Conservation (phyloP, 2,888 invertebrate species). For the Heteromyza rotundicornis region DNA sequence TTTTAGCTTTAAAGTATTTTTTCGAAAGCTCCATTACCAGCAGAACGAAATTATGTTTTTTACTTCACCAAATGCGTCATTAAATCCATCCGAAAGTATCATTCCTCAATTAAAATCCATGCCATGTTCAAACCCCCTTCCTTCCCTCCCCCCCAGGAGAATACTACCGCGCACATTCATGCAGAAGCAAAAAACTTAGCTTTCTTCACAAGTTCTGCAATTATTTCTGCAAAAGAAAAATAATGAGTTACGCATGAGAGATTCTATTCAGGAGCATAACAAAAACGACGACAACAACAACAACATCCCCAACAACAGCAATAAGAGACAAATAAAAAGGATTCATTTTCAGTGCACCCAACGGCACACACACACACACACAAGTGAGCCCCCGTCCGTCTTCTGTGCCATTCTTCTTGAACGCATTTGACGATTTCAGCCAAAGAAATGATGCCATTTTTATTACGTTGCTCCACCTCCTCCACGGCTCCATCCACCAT, state of each 20-base stretch:
- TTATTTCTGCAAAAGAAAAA: conserved; percentile 42
- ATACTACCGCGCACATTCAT: too few relatives aligned
- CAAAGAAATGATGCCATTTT: conserved; percentile 35
- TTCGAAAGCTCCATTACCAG: too few relatives aligned
- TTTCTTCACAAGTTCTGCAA: conserved; percentile 22
- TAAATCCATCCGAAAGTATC: too few relatives aligned
- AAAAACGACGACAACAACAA: conserved; percentile 29
- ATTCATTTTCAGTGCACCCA: too few relatives aligned
- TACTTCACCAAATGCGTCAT: too few relatives aligned
- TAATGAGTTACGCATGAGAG: conserved; percentile 62
- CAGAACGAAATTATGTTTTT: too few relatives aligned
- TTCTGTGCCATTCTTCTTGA: conserved; percentile 19
- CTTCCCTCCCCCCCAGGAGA: background rate
- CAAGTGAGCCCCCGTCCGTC: conserved; percentile 9
- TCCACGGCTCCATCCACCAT: conserved; percentile 4
- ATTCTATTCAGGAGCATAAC: conserved; percentile 50
- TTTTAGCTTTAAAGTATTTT: too few relatives aligned
- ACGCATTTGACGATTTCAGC: background rate
- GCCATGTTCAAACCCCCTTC: too few relatives aligned
- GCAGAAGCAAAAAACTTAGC: background rate
- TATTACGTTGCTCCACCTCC: background rate
- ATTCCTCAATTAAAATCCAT: too few relatives aligned
- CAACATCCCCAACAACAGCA: conserved; percentile 10
- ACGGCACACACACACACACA: too few relatives aligned
- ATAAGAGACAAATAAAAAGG: background rate